Base-by-base conservation (phyloP, 92 coral and sea anemone genomes). In the Parazoanthus swiftii region DNA sequence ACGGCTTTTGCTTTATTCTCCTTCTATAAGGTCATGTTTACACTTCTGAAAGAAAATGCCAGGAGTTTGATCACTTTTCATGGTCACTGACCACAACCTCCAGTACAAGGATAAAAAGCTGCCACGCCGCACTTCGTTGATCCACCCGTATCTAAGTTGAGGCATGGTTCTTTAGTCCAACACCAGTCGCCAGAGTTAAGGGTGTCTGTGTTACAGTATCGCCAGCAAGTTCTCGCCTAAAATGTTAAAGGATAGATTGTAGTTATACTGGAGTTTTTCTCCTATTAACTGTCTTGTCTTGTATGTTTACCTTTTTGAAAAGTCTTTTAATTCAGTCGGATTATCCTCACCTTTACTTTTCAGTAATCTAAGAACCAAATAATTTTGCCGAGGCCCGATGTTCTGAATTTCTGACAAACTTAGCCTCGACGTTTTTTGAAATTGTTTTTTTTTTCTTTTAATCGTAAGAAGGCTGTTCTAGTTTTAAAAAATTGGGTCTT, bases 121-220 rank as follows among this genome's bases (percentile, higher is more conserved):
- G 3, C 2, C 3, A 25, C 4, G 5, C 11, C 46, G 39, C 83
- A 79, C 20, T 25, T 37, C 0, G 5, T 0, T 0, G 18, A 0
- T 7, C 9, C 44, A 14, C 44, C 44, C 2, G 68, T 54, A 6
- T 44, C 67, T 29, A 29, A 29, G 33, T 0, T 29, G 33, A 0
- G 0, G 29, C 83, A 79, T 0, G 16, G 0, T 11, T 79, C 83
- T 14, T 70, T 50, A 0, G 68, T 48, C 83, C 83, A 79, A 15
- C 83, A 79, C 83, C 83, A 79, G 68, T 79, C 83, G 8, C 83
- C 83, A 6, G 67, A 50, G 42, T 50, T 50, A 5, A 44, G 83
- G 1, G 83, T 79, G 39, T 79, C 83, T 6, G 83, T 79, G 63
- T 79, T 79, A 5, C 65, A 73, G 70, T 63, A 63, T 18, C 70